A percentile compares a stretch with the other conserved stretches of the same genome.
These are phyloP conservation scores for Drosophila anceps DNA, from an alignment of 2,888 invertebrate species.

Conservation along the genomic window DNA sequence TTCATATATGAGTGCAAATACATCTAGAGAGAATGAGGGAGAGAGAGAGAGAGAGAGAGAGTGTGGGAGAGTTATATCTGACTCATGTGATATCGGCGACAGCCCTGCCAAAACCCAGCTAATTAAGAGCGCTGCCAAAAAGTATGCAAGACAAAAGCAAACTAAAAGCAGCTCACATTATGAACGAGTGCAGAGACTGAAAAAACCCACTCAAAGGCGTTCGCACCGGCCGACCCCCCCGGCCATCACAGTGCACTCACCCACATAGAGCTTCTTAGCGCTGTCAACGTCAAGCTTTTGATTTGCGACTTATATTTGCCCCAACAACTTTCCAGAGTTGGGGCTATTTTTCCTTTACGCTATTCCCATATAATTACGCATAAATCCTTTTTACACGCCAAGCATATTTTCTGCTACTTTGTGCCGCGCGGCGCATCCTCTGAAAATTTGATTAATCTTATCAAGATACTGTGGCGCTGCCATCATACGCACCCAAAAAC, in stretches of 20 bases:
- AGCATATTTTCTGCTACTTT: constrained; percentile 80
- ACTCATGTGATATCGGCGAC: constrained; percentile 15
- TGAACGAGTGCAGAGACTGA: background rate
- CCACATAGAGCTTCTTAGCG: constrained; percentile 48
- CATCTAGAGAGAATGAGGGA: background rate
- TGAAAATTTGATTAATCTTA: constrained; percentile 86
- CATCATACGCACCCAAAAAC: constrained; percentile 54
- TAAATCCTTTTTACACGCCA: constrained; percentile 82
- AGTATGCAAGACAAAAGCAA: constrained; percentile 70
- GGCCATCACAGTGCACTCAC: background rate
- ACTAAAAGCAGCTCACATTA: constrained; percentile 47
- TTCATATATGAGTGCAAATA: constrained; percentile 6
- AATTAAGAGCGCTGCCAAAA: constrained; percentile 66
- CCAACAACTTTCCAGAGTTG: constrained; percentile 30
- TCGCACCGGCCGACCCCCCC: background rate
- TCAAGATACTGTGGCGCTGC: constrained; percentile 76
- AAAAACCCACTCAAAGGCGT: constrained; percentile 16
- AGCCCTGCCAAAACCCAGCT: constrained; percentile 23
- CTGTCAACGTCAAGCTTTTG: constrained; percentile 66
- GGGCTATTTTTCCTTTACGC: constrained; percentile 59
- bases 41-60: background rate
- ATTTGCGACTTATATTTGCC: constrained; percentile 59
- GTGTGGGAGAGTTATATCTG: background rate
- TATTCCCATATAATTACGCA: constrained; percentile 80
- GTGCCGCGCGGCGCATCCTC: constrained; percentile 73